These are phyloP conservation scores for Tridacna gigas DNA, from an alignment of 2,888 invertebrate genomes.

Conservation along the genomic window DNA sequence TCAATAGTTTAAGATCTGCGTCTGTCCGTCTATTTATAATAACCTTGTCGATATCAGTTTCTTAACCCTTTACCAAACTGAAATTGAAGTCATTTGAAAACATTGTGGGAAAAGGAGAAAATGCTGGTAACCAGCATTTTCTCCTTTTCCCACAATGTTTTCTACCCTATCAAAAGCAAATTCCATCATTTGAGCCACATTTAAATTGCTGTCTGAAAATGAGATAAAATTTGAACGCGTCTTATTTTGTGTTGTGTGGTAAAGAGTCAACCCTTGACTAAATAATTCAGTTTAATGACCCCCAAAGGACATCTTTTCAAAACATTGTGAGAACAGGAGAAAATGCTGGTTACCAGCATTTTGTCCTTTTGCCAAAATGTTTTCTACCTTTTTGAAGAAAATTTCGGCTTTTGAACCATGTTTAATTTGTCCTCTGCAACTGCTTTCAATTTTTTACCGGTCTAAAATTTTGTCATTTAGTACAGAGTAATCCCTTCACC, in stretches of 20 bases:
- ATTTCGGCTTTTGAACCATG: not conserved
- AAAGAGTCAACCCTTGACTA: no score
- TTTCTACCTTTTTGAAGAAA: not conserved
- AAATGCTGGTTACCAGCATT: not conserved
- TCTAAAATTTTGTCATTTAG: not conserved
- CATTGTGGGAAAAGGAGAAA: slow-evolving; percentile 10
- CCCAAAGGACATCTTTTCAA: not conserved
- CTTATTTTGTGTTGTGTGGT: no score
- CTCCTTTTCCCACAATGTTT: not conserved
- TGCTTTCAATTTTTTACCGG: not conserved
- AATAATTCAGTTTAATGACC: no score
- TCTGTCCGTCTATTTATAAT: no score
- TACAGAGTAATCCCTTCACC: not conserved
- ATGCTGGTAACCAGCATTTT: not conserved
- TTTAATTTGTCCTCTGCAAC: not conserved
- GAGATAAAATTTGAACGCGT: no score
- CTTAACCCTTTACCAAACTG: not conserved
- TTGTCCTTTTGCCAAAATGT: not conserved
- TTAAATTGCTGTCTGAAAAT: no score
- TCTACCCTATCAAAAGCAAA: no score
- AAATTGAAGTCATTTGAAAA: not conserved
- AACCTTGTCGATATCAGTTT: no score
- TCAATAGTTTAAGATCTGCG: no score
- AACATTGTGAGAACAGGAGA: slow-evolving; percentile 3
- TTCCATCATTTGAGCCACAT: no score